A percentile compares a stretch with the other conserved stretches of the same genome.
Conservation (phyloP, 2,888 invertebrate species). For the Stenodema calcarata region DNA sequence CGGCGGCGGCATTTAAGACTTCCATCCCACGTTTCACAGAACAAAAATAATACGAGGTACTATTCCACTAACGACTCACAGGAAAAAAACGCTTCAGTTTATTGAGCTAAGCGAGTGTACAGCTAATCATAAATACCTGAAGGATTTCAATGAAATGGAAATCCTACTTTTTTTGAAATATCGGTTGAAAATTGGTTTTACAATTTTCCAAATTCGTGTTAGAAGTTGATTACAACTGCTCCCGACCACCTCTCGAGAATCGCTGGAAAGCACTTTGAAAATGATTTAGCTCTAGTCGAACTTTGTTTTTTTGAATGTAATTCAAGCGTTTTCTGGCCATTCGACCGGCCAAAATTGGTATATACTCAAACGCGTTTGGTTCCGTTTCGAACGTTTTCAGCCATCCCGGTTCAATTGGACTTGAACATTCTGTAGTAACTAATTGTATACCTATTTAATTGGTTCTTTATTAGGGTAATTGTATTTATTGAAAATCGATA, state of each 20-base stretch:
- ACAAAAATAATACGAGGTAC: not conserved
- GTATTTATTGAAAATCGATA: too few relatives aligned
- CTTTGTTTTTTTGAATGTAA: not conserved
- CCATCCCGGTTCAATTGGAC: not conserved
- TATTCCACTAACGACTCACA: not conserved
- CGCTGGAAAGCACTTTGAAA: not conserved
- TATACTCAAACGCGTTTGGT: not conserved
- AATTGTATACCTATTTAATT: not conserved
- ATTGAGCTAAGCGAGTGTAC: not conserved
- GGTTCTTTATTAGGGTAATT: too few relatives aligned
- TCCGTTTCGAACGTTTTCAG: not conserved
- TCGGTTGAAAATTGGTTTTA: slow-evolving; percentile 20
- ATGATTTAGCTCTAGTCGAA: not conserved
- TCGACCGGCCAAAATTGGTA: too few relatives aligned
- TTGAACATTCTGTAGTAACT: not conserved
- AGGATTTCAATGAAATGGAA: not conserved
- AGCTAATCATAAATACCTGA: not conserved
- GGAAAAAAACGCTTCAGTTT: not conserved
- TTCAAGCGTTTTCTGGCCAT: not conserved
- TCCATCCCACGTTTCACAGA: not conserved
- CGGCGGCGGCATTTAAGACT: slow-evolving; percentile 83
- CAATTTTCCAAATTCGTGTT: not conserved
- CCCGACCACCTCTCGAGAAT: not conserved
- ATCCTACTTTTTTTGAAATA: not conserved
- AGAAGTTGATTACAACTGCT: not conserved